Evolutionary conservation across 2,113 vertebrate genomes (phyloP), one percentile per base, ranked within the genome.

Genomic region (Gavialis gangeticus): DNA sequence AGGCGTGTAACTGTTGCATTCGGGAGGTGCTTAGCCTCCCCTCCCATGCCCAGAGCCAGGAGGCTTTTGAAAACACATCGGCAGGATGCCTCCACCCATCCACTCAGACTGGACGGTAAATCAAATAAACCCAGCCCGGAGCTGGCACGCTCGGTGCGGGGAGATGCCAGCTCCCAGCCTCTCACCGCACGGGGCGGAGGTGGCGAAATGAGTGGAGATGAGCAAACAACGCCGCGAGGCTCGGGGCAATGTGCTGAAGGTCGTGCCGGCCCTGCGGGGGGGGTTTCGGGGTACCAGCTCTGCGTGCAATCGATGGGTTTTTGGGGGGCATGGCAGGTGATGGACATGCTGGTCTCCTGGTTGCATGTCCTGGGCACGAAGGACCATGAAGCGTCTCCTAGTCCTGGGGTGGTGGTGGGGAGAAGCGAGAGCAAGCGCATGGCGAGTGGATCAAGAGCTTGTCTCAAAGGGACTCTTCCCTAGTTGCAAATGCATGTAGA

Each of bases 61-160:
- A 97, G 96, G 92, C 88, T 27, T 94, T 27, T 90, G 79, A 93
- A 95, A 96, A 96, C 87, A 90, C 96, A 85, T 92, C 95, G 77
- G 69, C 67, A 94, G 89, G 95, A 95, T 58, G 85, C 75, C 96
- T 90, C 97, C 97, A 89, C 96, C 96, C 97, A 96, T 96, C 91
- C 92, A 92, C 88, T 91, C 75, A 90, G 91, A 77, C 94, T 96
- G 89, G 95, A 66, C 4, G 0, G 80, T 92, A 95, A 95, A 95
- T 96, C 97, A 94, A 95, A 95, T 83, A 91, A 95, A 97, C 87
- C 73, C 54, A 90, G 92, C 90, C 91, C 0, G 0, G 79, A 87
- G 81, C 79, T 97, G 97, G 97, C 97, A 95, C 37, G 67, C 17
- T 21, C 2, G 12, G 58, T 85, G 46, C 4, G 0, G 58, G n/a